Evolutionary conservation across 2,888 invertebrate genomes (phyloP).

Genomic region (Agriopis leucophaearia): DNA sequence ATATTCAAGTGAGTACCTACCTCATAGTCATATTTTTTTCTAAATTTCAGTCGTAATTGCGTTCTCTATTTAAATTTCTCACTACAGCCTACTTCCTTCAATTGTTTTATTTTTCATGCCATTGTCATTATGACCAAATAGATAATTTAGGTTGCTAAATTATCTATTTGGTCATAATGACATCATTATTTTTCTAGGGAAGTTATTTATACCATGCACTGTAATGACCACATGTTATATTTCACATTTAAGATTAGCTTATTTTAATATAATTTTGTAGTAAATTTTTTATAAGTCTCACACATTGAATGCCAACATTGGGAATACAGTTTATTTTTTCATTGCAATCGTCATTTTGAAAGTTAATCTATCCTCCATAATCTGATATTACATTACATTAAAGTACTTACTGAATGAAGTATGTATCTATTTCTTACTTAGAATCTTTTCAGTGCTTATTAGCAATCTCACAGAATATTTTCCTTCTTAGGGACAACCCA

Average conservation of each 20-base stretch:
- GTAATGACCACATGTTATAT: conserved; percentile 63
- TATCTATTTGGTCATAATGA: conserved; percentile 73
- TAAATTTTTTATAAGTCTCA: conserved; percentile 23
- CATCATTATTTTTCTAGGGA: conserved; percentile 76
- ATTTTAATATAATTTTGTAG: conserved; percentile 39
- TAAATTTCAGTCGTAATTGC: conserved; percentile 16
- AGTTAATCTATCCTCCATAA: neutral
- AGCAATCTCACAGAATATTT: conserved; percentile 34
- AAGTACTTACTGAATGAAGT: neutral
- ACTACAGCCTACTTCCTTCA: conserved; percentile 25
- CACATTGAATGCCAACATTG: neutral
- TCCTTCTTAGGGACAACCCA: conserved; percentile 87
- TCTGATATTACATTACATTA: neutral
- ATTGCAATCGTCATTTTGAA: neutral
- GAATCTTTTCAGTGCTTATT: neutral
- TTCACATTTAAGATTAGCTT: conserved; percentile 49
- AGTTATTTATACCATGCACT: conserved; percentile 70
- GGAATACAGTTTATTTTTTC: neutral
- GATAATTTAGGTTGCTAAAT: too few relatives aligned
- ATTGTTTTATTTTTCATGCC: conserved; percentile 42
- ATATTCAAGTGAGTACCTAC: conserved; percentile 86
- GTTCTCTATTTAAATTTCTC: conserved; percentile 45
- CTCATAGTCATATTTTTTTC: conserved; percentile 4
- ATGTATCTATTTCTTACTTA: neutral
- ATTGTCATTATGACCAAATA: too few relatives aligned